These are phyloP conservation scores for Phasianus colchicus DNA, from an alignment of 2,113 vertebrate species.

Conservation along the genomic window DNA sequence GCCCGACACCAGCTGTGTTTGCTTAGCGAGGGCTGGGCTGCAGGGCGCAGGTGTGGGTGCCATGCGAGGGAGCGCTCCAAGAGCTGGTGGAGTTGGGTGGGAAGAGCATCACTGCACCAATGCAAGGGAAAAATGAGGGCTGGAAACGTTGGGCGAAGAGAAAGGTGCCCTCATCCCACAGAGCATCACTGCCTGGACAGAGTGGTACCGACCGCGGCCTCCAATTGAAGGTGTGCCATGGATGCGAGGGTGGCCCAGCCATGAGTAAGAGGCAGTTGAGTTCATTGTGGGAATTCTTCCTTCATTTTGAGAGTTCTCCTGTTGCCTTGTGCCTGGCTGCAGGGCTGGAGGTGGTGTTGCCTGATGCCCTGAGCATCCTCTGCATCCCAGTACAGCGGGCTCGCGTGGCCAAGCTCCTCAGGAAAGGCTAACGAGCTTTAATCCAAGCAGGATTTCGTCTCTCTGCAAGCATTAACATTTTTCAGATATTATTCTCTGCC, in stretches of 20 bases:
- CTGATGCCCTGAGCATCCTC: not conserved
- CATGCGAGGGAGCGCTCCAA: not conserved
- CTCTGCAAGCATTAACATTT: not conserved
- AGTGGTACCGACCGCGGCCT: not conserved
- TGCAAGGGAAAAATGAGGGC: not conserved
- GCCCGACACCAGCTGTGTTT: not conserved
- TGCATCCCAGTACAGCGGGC: not conserved
- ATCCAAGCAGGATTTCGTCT: not conserved
- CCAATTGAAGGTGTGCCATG: not conserved
- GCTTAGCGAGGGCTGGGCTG: not conserved
- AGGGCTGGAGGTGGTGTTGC: not conserved
- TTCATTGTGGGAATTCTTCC: not conserved
- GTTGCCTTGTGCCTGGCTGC: rapidly evolving
- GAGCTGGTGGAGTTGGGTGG: not conserved
- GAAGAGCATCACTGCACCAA: not conserved
- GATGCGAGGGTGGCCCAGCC: not conserved
- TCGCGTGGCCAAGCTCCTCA: not conserved
- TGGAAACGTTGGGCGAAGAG: not conserved
- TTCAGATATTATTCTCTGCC: not conserved
- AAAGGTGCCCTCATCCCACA: not conserved
- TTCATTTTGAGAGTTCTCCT: not conserved
- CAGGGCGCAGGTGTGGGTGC: not conserved
- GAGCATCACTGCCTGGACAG: not conserved
- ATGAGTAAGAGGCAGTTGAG: rapidly evolving
- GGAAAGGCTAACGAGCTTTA: not conserved